These are phyloP conservation scores for Cantharis rufa DNA, from an alignment of 2,888 invertebrate genomes.

Conservation along the genomic window DNA sequence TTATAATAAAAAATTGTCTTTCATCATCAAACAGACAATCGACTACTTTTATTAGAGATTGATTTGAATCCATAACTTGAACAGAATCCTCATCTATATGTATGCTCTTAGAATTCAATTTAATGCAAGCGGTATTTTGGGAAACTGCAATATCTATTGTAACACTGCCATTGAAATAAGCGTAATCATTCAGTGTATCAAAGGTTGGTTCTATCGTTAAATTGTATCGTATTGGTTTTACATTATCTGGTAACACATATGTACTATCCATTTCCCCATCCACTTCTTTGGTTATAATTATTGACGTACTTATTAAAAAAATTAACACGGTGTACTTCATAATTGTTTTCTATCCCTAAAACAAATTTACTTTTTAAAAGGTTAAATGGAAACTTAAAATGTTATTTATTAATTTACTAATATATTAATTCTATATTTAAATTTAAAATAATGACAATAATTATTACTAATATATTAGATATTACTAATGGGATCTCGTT, in stretches of 20 bases:
- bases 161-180: constrained; percentile 22
- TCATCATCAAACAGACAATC: not conserved
- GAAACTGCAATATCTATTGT: constrained; percentile 8
- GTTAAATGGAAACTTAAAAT: not conserved
- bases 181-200: not conserved
- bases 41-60: not conserved
- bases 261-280: not conserved
- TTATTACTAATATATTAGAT: no score
- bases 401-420: not conserved
- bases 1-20: constrained; percentile 17
- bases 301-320: not conserved
- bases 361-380: not conserved
- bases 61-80: not conserved
- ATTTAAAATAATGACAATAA: no score
- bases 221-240: constrained; percentile 12
- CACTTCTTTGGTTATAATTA: not conserved
- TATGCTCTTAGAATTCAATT: constrained; percentile 13
- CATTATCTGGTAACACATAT: constrained; percentile 19
- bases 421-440: no score
- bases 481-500: no score
- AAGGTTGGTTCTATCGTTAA: constrained; percentile 23
- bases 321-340: not conserved
- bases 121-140: constrained; percentile 12
- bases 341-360: not conserved
- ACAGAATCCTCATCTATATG: not conserved